Evolutionary conservation across 2,797 vertebrate genomes (phyloP).

Genomic region (Sebastes cheni): DNA sequence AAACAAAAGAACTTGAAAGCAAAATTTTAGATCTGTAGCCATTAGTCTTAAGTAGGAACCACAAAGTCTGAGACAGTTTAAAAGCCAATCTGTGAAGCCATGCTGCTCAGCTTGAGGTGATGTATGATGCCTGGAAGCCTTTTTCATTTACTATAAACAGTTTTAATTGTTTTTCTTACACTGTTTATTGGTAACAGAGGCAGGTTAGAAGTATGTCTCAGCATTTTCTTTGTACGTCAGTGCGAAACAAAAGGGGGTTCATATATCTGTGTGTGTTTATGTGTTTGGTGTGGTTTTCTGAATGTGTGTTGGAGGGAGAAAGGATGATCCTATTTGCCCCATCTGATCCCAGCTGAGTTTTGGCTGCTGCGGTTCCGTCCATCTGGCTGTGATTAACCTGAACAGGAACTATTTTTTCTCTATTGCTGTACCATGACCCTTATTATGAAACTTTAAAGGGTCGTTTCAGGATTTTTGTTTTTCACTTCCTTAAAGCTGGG

Average conservation of each 20-base stretch:
- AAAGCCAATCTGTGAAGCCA: constrained; percentile 13
- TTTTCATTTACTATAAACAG: constrained; percentile 42
- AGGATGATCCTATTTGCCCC: constrained; percentile 15
- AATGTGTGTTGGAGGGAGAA: not conserved
- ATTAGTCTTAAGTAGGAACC: constrained; percentile 7
- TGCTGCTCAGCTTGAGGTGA: constrained; percentile 18
- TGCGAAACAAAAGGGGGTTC: constrained; percentile 16
- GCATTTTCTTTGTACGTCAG: not conserved
- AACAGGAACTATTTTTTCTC: constrained; percentile 30
- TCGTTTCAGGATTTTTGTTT: not conserved
- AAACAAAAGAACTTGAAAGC: not conserved
- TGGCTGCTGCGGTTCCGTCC: constrained; percentile 41
- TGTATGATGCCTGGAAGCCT: not conserved
- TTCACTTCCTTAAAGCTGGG: not conserved
- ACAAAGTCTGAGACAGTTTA: constrained; percentile 36
- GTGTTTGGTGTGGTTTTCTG: not conserved
- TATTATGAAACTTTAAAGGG: constrained; percentile 11
- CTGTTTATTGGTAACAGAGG: constrained; percentile 38
- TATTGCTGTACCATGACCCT: not conserved
- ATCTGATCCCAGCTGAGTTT: constrained; percentile 44
- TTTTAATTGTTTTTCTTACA: constrained; percentile 37
- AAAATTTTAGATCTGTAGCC: constrained; percentile 5
- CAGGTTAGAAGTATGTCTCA: constrained; percentile 23
- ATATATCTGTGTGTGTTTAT: constrained; percentile 22
- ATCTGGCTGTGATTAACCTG: constrained; percentile 66